Evolutionary conservation across 2,113 vertebrate genomes (phyloP).

Genomic region (Cebus imitator): DNA sequence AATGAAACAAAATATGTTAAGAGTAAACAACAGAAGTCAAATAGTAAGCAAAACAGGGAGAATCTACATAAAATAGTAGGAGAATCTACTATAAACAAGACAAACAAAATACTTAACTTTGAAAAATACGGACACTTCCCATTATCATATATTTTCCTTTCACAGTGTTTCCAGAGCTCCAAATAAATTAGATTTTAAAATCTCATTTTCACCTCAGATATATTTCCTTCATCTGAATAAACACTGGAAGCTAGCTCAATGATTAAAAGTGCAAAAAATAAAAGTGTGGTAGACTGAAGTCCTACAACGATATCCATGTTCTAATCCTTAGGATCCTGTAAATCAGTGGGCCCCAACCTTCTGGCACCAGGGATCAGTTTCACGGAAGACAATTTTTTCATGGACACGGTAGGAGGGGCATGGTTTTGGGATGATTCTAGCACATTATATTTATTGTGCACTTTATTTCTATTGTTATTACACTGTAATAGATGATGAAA

Average conservation of each 20-base stretch:
- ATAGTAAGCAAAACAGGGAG: background rate
- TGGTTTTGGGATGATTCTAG: too few relatives aligned
- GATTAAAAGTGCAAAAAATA: background rate
- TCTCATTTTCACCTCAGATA: slow-evolving; percentile 27
- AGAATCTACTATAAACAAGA: background rate
- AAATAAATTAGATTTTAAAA: background rate
- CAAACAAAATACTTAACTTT: background rate
- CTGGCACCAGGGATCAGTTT: too few relatives aligned
- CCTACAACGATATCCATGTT: background rate
- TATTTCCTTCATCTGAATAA: background rate
- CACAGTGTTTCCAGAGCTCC: background rate
- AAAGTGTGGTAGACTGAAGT: background rate
- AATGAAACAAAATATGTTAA: slow-evolving; percentile 21
- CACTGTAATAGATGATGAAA: too few relatives aligned
- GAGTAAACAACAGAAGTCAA: background rate
- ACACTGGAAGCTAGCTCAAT: background rate
- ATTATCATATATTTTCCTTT: background rate
- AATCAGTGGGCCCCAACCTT: background rate
- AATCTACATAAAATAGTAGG: background rate
- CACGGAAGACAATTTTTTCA: too few relatives aligned
- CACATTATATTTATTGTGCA: too few relatives aligned
- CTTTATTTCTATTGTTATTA: too few relatives aligned
- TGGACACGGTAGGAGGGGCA: too few relatives aligned
- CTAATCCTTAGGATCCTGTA: background rate
- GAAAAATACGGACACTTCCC: background rate